Percentiles rank a stretch among this genome's conserved stretches.
These are phyloP conservation scores for Hemicentrotus pulcherrimus DNA, from an alignment of 35 echinoderm and acorn worm species.

Conservation along the genomic window DNA sequence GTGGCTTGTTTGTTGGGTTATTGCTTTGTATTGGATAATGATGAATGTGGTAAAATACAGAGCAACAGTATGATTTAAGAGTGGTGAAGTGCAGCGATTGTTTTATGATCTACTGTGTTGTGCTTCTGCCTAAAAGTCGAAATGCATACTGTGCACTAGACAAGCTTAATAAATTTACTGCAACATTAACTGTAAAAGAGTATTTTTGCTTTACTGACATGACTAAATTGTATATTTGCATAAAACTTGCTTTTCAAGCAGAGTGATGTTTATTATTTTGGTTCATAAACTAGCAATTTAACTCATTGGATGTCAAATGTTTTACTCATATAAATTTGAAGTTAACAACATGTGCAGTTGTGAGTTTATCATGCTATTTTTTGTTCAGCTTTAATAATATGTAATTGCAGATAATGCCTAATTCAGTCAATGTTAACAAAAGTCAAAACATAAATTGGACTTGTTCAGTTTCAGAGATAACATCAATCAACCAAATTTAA, in stretches of 20 bases:
- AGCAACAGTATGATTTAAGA: slow-evolving; percentile 5
- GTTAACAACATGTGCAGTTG: not conserved
- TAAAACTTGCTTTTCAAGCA: not conserved
- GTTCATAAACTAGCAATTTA: not conserved
- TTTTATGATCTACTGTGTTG: not conserved
- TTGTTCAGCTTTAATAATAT: not conserved
- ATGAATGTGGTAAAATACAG: not conserved
- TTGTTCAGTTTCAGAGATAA: too few relatives aligned
- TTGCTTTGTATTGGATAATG: not conserved
- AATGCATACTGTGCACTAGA: not conserved
- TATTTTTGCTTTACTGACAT: not conserved
- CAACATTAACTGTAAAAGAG: not conserved
- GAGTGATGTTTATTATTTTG: not conserved
- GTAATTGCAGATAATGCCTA: not conserved
- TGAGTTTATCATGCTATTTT: not conserved
- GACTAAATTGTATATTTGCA: not conserved
- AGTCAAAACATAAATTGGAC: too few relatives aligned
- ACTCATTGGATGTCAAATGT: not conserved
- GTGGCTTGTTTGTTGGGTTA: not conserved
- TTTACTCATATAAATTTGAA: not conserved
- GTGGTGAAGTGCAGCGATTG: not conserved
- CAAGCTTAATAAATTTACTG: too few relatives aligned
- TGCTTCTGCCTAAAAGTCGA: not conserved
- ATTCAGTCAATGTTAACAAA: not conserved
- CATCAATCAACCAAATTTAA: not conserved